A percentile compares a stretch with the other conserved stretches of the same genome.
These are phyloP conservation scores for Nudaria mundana DNA, from an alignment of 2,888 invertebrate genomes.

Conservation along the genomic window DNA sequence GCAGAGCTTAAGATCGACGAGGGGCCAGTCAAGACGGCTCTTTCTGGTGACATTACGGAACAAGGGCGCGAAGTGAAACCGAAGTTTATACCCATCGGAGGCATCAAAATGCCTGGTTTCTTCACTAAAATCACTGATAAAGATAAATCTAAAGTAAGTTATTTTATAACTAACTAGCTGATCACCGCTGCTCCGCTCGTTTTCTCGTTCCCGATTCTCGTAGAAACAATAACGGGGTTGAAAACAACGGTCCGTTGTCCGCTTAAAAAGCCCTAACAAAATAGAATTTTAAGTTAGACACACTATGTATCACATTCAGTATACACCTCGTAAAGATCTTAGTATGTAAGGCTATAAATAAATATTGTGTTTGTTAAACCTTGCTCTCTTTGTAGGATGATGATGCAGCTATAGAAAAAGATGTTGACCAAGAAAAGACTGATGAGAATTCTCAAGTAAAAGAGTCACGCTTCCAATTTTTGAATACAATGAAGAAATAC, in stretches of 20 bases:
- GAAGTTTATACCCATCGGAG: constrained; percentile 92
- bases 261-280: too few species aligned
- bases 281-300: too few species aligned
- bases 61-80: constrained; percentile 89
- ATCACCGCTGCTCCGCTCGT: too few species aligned
- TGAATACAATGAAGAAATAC: constrained; percentile 66
- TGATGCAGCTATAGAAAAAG: constrained; percentile 62
- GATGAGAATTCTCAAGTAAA: constrained; percentile 62
- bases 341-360: too few species aligned
- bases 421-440: constrained; percentile 58
- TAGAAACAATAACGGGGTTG: neutral
- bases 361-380: too few species aligned
- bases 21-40: constrained; percentile 73
- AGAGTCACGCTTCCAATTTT: constrained; percentile 60
- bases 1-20: constrained; percentile 69
- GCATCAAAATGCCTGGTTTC: constrained; percentile 94
- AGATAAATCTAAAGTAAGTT: constrained; percentile 85
- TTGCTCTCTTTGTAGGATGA: constrained; percentile 66
- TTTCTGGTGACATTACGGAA: constrained; percentile 79
- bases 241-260: too few species aligned
- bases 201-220: too few species aligned
- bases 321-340: too few species aligned
- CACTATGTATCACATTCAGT: too few species aligned
- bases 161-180: too few species aligned
- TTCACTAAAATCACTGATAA: constrained; percentile 89